Percentiles rank a stretch among this genome's conserved stretches.
These are phyloP conservation scores for Gallinago jamesoni DNA, from an alignment of 2,113 vertebrate genomes.

Conservation along the genomic window DNA sequence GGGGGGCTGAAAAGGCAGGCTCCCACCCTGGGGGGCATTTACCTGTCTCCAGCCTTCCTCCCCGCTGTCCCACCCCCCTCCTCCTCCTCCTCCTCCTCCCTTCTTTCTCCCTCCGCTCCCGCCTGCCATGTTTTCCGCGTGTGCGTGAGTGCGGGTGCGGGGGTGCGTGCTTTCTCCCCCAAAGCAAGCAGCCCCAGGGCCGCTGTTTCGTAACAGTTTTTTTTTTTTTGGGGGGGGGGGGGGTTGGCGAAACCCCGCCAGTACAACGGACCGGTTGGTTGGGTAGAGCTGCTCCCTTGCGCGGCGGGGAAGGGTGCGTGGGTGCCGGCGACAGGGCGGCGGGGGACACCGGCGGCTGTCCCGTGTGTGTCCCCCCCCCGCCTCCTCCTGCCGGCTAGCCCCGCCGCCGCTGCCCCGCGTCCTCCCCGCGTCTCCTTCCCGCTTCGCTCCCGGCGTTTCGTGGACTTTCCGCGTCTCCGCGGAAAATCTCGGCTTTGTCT, in stretches of 20 bases:
- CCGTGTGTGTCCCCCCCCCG: background rate
- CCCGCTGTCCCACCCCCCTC: background rate
- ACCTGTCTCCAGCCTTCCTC: slow-evolving; percentile 39
- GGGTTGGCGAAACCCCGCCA: slow-evolving; percentile 19
- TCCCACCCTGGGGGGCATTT: slow-evolving; percentile 40
- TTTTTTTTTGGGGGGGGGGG: background rate
- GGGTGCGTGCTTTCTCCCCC: background rate
- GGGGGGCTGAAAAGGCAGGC: slow-evolving; percentile 55
- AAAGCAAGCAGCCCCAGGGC: background rate
- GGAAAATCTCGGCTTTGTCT: background rate
- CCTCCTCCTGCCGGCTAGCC: background rate
- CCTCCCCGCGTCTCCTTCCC: background rate
- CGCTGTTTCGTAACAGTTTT: slow-evolving; percentile 39
- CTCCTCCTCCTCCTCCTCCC: background rate
- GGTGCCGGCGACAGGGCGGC: background rate
- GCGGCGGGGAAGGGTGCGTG: background rate
- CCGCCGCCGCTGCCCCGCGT: background rate
- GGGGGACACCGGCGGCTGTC: background rate
- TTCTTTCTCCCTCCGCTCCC: background rate
- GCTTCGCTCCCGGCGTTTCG: background rate
- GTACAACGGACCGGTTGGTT: slow-evolving; percentile 41
- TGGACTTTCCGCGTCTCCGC: background rate
- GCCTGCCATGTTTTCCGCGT: background rate
- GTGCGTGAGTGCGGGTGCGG: background rate
- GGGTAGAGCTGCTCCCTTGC: background rate